These are phyloP conservation scores for Bradypus variegatus DNA, from an alignment of 2,797 vertebrate genomes.

Conservation along the genomic window DNA sequence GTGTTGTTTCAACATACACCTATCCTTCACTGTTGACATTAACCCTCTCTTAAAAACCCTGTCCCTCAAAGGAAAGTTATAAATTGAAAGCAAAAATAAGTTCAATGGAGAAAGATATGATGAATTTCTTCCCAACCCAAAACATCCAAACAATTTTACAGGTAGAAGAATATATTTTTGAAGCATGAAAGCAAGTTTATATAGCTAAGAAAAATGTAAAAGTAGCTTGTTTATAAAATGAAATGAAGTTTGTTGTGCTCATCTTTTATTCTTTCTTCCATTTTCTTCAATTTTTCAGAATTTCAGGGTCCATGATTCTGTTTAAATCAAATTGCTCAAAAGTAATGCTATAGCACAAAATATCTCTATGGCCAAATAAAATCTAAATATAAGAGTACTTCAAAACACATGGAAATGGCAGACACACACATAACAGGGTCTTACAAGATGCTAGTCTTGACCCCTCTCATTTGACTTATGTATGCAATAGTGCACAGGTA, in stretches of 20 bases:
- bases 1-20: neutral
- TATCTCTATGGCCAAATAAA: neutral
- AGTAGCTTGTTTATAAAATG: neutral
- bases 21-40: neutral
- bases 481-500: neutral
- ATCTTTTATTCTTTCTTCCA: neutral
- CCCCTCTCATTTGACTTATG: neutral
- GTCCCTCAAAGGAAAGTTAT: neutral
- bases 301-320: neutral
- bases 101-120: neutral
- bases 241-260: neutral
- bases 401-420: neutral
- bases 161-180: neutral
- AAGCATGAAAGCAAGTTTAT: neutral
- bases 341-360: neutral
- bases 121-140: neutral
- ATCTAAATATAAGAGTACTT: neutral
- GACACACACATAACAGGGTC: neutral
- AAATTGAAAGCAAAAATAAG: conserved; percentile 21
- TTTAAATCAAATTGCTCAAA: conserved; percentile 24
- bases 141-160: neutral
- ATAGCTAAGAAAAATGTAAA: neutral
- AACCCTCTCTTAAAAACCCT: neutral
- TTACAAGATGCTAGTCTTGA: neutral
- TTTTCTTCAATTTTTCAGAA: neutral